phyloP scores from a whole-genome alignment of 2,888 invertebrate genomes.

The Pristionchus mayeri region DNA sequence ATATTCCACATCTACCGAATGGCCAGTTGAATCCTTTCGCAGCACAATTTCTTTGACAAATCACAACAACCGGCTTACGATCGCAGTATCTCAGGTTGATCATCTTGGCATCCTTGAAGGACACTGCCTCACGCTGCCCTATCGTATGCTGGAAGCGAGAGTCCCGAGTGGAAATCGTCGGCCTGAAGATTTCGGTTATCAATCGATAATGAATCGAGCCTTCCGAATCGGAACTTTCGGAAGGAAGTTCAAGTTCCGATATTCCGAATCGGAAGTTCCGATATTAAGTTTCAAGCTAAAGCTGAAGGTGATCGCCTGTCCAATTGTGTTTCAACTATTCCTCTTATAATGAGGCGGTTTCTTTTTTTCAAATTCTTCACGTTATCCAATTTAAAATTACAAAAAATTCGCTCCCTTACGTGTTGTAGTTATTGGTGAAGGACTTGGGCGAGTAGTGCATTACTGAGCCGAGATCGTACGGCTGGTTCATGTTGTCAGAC shows the following conservation, averaged over 20 bases:
- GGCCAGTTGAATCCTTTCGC: too few relatives aligned
- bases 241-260: too few relatives aligned
- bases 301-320: too few relatives aligned
- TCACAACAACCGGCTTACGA: conserved; percentile 52
- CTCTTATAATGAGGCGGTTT: too few relatives aligned
- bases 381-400: neutral
- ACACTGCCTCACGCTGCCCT: conserved; percentile 71
- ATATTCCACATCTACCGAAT: too few relatives aligned
- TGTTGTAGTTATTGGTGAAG: conserved; percentile 69
- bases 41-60: neutral
- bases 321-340: too few relatives aligned
- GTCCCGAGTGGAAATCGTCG: conserved; percentile 68
- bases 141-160: conserved; percentile 72
- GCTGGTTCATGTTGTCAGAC: conserved; percentile 73
- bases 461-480: conserved; percentile 72
- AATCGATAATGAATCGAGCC: too few relatives aligned
- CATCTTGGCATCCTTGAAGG: conserved; percentile 75
- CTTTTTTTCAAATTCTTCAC: too few relatives aligned
- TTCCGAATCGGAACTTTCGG: too few relatives aligned
- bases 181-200: conserved; percentile 52
- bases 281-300: too few relatives aligned
- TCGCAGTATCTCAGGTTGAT: conserved; percentile 73
- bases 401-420: conserved; percentile 49
- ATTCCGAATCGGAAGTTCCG: too few relatives aligned
- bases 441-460: conserved; percentile 73